Conservation (phyloP, 2,797 vertebrate genomes). For the Taeniopygia guttata region DNA sequence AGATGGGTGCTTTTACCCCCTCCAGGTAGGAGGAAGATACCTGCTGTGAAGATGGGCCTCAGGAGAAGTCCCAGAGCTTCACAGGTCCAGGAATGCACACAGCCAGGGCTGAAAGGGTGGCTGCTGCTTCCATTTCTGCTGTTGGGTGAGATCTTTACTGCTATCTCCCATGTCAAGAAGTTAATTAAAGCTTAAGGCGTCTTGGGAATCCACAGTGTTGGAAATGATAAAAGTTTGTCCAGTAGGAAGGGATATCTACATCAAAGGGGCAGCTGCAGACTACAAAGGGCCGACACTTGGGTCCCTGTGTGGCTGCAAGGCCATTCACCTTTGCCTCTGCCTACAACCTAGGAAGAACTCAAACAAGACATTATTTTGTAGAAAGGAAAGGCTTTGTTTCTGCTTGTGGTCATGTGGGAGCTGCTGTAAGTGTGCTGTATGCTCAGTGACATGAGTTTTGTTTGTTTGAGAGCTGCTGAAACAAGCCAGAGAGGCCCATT, state of each 20-base stretch:
- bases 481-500: neutral
- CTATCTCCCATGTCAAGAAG: neutral
- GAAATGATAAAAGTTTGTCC: neutral
- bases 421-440: neutral
- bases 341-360: neutral
- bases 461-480: neutral
- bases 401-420: neutral
- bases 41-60: neutral
- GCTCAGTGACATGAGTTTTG: neutral
- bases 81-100: neutral
- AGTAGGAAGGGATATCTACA: neutral
- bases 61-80: neutral
- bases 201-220: constrained; percentile 7
- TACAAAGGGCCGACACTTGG: neutral
- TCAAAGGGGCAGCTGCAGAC: neutral
- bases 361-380: neutral
- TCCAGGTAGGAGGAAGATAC: neutral
- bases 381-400: neutral
- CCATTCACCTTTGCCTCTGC: neutral
- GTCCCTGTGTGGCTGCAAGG: neutral
- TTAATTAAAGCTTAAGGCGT: neutral
- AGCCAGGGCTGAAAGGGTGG: neutral
- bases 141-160: neutral
- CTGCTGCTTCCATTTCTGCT: neutral
- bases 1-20: neutral